A percentile compares a stretch with the other conserved stretches of the same genome.
phyloP scores from a whole-genome alignment of 2,797 vertebrate genomes.

The Botia kubotai region DNA sequence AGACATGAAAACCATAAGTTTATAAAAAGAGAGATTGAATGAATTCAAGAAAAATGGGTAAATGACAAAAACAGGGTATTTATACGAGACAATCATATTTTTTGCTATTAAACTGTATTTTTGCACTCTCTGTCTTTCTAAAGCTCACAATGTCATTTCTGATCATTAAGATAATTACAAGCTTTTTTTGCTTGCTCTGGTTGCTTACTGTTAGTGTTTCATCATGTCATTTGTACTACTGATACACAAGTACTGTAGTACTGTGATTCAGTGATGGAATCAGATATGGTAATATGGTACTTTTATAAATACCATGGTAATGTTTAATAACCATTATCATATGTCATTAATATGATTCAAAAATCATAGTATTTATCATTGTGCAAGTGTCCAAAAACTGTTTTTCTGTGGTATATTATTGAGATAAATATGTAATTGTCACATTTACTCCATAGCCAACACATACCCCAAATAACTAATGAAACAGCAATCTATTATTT shows the following conservation, averaged over 20 bases:
- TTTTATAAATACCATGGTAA: neutral
- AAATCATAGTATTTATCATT: neutral
- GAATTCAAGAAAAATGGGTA: too few species aligned
- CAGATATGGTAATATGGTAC: neutral
- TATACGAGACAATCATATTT: slow-evolving; percentile 75
- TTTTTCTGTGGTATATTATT: too few species aligned
- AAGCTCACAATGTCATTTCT: slow-evolving; percentile 70
- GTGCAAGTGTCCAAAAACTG: neutral
- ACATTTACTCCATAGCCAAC: neutral
- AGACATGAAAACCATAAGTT: neutral
- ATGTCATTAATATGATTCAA: neutral
- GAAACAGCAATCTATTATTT: neutral
- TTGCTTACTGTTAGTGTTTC: neutral
- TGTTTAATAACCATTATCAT: neutral
- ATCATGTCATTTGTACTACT: slow-evolving; percentile 5
- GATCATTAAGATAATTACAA: slow-evolving; percentile 56
- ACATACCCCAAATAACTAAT: neutral
- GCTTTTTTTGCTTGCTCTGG: neutral
- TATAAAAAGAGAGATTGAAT: too few species aligned
- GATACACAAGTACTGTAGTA: neutral
- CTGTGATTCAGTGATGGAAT: neutral
- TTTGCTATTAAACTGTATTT: slow-evolving; percentile 77
- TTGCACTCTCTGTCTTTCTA: slow-evolving; percentile 71
- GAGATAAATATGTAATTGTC: neutral
- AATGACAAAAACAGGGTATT: slow-evolving; percentile 47